Evolutionary conservation across 2,888 invertebrate genomes (phyloP).

Genomic region (Cremastinae sp.): DNA sequence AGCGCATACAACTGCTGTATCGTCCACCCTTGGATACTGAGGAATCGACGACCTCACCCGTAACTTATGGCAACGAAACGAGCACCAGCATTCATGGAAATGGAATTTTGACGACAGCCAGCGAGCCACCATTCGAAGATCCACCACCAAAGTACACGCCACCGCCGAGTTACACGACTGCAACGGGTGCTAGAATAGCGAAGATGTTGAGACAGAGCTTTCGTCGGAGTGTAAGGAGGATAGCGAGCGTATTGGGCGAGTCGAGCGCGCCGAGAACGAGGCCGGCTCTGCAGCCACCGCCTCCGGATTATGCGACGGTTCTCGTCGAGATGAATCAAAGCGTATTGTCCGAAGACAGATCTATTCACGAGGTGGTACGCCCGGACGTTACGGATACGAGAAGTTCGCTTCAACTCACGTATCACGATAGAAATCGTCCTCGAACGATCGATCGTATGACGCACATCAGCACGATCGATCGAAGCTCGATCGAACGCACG

Average conservation of each 20-base stretch:
- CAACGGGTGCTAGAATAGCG: constrained; percentile 91
- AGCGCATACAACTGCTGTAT: constrained; percentile 92
- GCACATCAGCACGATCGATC: constrained; percentile 69
- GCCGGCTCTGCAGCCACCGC: constrained; percentile 80
- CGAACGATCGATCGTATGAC: constrained; percentile 73
- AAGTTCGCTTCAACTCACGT: background rate
- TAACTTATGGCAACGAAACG: constrained; percentile 69
- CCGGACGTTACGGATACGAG: constrained; percentile 66
- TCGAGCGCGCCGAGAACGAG: constrained; percentile 75
- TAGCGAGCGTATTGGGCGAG: constrained; percentile 82
- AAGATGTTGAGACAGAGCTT: constrained; percentile 89
- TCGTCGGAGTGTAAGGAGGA: constrained; percentile 88
- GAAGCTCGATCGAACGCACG: constrained; percentile 66
- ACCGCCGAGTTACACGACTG: constrained; percentile 95
- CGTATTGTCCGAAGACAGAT: constrained; percentile 62
- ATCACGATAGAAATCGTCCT: constrained; percentile 67
- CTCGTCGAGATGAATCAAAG: constrained; percentile 83
- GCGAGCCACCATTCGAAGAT: constrained; percentile 83
- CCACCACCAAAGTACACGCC: constrained; percentile 97
- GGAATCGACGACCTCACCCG: constrained; percentile 75
- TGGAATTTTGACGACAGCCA: constrained; percentile 72
- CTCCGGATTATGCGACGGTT: constrained; percentile 85
- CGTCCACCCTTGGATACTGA: constrained; percentile 86
- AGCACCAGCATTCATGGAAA: constrained; percentile 73
- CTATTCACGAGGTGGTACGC: constrained; percentile 63